Percentiles rank a stretch among this genome's conserved stretches.
These are phyloP conservation scores for Polydrusus cervinus DNA, from an alignment of 2,888 invertebrate genomes.

Conservation along the genomic window DNA sequence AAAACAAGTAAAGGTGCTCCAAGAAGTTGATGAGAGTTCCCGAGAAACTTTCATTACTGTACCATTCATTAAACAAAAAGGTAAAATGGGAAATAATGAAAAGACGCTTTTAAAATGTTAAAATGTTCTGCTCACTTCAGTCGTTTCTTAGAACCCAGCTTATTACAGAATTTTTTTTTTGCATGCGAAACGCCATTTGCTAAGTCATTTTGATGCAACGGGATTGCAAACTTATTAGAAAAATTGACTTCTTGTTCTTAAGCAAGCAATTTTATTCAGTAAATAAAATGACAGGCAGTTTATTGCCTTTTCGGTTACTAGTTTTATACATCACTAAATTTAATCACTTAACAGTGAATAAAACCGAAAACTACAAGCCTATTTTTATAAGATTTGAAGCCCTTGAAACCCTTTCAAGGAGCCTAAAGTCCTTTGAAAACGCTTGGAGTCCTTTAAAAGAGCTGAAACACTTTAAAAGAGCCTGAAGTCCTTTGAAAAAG, in stretches of 20 bases:
- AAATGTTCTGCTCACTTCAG: conserved; percentile 2
- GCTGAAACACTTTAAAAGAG: too few species aligned
- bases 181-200: conserved; percentile 18
- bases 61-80: background rate
- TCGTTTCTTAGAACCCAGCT: conserved; percentile 11
- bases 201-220: conserved; percentile 22
- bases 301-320: background rate
- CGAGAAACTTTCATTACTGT: background rate
- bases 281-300: conserved; percentile 10
- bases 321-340: background rate
- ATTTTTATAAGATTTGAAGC: too few species aligned
- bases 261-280: conserved; percentile 8
- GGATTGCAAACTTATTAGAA: conserved; percentile 29
- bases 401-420: too few species aligned
- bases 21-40: background rate
- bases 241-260: conserved; percentile 28
- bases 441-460: too few species aligned
- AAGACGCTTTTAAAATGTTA: conserved; percentile 27
- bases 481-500: too few species aligned
- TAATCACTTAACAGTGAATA: background rate
- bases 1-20: conserved; percentile 4
- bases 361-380: too few species aligned
- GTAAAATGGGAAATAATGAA: conserved; percentile 29
- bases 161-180: conserved; percentile 15
- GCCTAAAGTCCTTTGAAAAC: too few species aligned